These are phyloP conservation scores for Apodemus agrarius DNA, from an alignment of 2,797 vertebrate genomes.

Conservation along the genomic window DNA sequence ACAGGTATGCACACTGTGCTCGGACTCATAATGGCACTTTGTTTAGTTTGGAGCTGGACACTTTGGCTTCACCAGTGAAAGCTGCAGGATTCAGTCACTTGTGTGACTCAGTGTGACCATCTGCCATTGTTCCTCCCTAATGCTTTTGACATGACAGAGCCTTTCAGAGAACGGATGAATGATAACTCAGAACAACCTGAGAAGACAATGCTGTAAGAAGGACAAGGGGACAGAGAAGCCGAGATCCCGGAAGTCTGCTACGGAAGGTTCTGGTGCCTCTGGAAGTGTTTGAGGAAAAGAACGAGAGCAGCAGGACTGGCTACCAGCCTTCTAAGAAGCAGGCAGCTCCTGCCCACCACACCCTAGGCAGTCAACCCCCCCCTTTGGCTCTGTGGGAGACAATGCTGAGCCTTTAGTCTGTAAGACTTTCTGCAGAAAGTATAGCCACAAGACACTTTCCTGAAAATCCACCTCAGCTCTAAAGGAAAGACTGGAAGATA, in stretches of 20 bases:
- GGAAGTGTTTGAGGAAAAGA: neutral
- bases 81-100: neutral
- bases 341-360: neutral
- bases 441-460: neutral
- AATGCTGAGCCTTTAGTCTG: fast-evolving
- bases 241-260: neutral
- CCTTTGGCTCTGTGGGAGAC: neutral
- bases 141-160: too few species aligned
- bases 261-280: neutral
- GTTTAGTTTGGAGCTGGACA: neutral
- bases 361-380: too few species aligned
- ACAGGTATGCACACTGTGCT: neutral
- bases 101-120: neutral
- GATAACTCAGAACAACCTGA: neutral
- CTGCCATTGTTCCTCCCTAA: neutral
- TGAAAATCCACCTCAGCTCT: neutral
- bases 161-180: neutral
- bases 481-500: neutral
- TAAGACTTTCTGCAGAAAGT: neutral
- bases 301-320: neutral
- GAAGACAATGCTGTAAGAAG: neutral
- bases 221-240: neutral
- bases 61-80: neutral
- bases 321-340: neutral
- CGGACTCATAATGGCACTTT: neutral